Conservation (phyloP, 1,140 invertebrate species). For the Megalonaias nervosa region DNA sequence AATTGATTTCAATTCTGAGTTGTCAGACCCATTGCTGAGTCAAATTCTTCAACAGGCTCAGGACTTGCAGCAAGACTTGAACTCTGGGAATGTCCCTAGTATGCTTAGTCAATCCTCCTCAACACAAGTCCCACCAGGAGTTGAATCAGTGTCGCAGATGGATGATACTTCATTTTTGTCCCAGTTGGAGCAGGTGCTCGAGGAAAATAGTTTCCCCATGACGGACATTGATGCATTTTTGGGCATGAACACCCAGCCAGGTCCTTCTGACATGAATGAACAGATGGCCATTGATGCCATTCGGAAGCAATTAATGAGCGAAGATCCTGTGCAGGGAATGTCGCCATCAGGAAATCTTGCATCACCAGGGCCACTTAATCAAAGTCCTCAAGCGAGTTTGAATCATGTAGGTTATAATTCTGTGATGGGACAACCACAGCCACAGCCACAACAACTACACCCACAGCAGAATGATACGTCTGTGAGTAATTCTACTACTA, state of each 20-base stretch:
- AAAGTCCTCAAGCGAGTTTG: no score
- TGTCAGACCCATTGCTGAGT: constrained; percentile 56
- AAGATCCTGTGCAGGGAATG: constrained; percentile 67
- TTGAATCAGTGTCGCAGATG: no score
- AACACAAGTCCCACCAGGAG: no score
- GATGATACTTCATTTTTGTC: constrained; percentile 38
- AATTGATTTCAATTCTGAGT: constrained; percentile 13
- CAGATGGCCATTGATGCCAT: constrained; percentile 91
- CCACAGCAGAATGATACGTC: no score
- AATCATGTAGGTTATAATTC: no score
- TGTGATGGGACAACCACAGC: no score
- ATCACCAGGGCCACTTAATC: no score
- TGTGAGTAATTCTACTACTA: no score
- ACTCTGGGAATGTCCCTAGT: constrained; percentile 10
- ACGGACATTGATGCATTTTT: constrained; percentile 57
- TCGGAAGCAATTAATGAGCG: constrained; percentile 90
- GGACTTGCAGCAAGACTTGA: constrained; percentile 61
- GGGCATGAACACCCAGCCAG: constrained; percentile 17
- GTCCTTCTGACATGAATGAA: constrained; percentile 76
- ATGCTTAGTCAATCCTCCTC: background rate
- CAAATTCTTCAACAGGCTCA: constrained; percentile 66
- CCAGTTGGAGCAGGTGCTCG: constrained; percentile 52
- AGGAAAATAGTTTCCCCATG: constrained; percentile 41
- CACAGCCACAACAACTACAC: background rate
- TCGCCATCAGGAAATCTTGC: background rate